Conservation (phyloP, 1,140 invertebrate genomes). For the Drosophila elegans region DNA sequence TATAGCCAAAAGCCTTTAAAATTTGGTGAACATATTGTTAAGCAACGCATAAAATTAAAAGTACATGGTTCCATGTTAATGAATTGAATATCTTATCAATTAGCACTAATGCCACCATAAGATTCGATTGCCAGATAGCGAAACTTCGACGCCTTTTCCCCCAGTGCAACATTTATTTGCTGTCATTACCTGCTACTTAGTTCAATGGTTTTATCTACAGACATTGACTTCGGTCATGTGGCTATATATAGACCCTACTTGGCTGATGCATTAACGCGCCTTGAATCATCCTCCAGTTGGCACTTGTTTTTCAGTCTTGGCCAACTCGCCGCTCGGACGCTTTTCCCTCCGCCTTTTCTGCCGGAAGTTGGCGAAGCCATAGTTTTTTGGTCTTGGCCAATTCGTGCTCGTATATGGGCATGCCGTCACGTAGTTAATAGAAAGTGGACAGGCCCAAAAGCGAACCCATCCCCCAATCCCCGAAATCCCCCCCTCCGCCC, state of each 20-base stretch:
- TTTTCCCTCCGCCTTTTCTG: constrained; percentile 19
- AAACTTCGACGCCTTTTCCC: not conserved
- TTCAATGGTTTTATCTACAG: constrained; percentile 57
- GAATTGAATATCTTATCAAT: not conserved
- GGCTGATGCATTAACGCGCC: constrained; percentile 21
- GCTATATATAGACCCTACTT: constrained; percentile 64
- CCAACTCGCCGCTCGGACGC: not conserved
- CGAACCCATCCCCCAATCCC: constrained; percentile 4
- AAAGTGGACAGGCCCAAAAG: constrained; percentile 51
- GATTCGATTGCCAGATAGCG: not conserved
- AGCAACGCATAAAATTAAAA: too few species aligned
- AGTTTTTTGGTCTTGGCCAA: constrained; percentile 24
- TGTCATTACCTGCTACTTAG: constrained; percentile 38
- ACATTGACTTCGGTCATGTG: constrained; percentile 60
- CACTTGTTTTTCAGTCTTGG: constrained; percentile 29
- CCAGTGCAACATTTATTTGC: constrained; percentile 34
- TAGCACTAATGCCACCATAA: not conserved
- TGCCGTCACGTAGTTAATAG: constrained; percentile 56
- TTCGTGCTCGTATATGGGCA: constrained; percentile 27
- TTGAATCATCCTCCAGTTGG: constrained; percentile 61
- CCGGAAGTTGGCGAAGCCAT: constrained; percentile 66
- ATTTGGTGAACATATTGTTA: too few species aligned
- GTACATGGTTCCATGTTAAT: too few species aligned
- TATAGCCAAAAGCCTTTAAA: too few species aligned
- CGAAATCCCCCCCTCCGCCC: not conserved